Evolutionary conservation across 2,888 invertebrate genomes (phyloP), one percentile per base, ranked within the genome.

Genomic region (Xanthia togata): DNA sequence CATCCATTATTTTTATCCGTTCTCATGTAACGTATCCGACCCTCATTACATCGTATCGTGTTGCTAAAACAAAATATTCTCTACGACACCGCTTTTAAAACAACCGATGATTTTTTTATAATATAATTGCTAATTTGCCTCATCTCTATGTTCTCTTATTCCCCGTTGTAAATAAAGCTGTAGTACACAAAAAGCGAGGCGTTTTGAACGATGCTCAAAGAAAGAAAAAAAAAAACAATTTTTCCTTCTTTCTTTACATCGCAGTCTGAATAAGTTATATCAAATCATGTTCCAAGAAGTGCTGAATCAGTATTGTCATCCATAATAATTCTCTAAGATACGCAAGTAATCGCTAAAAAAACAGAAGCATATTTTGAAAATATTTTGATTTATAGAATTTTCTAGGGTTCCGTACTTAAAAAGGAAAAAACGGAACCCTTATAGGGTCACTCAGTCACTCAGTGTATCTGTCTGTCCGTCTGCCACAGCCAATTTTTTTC

Each of bases 51-150:
- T 17, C 77, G 85, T 91, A 90, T 92, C 92, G 78, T 86, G 79
- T 91, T 91, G 73, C 90, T 82, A 89, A 93, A 93, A 93, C 89
- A 94, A 93, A 93, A 90, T 79, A 82, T 78, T 84, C 79, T 84
- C 92, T 82, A 91, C 89, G 91, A 94, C 90, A 93, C 91, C 90
- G 91, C 89, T 92, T 93, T 90, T 91, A 93, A 95, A 93, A 90
- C 89, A 92, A 92, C 88, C 87, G 81, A 87, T 93, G 93, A 93
- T 87, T 84, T 94, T 95, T 95, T 95, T 93, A 94, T 93, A 91
- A 92, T 91, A 93, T 94, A 95, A 96, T 96, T 95, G 96, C 96
- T 96, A 95, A 96, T 96, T 91, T 95, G 93, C 92, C 85, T 92
- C 91, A 87, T 91, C 88, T 92, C 92, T 88, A 70, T 86, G 64